These are phyloP conservation scores for Trichogramma dendrolimi DNA, from an alignment of 2,888 invertebrate species.

Conservation along the genomic window DNA sequence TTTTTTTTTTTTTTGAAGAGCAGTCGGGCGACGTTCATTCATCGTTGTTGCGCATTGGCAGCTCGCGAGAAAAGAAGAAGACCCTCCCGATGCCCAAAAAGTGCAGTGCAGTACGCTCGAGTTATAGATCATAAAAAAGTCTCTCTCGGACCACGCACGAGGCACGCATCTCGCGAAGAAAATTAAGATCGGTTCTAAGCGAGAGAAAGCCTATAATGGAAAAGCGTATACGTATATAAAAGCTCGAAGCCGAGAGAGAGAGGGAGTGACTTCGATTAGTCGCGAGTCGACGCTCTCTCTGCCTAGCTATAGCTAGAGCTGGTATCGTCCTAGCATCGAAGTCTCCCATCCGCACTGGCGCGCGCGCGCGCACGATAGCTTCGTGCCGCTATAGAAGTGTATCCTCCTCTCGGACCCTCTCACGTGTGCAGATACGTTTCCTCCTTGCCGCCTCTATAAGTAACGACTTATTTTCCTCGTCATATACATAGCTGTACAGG, in stretches of 20 bases:
- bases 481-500: not conserved
- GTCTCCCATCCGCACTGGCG: slow-evolving; percentile 36
- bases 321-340: slow-evolving; percentile 43
- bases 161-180: not conserved
- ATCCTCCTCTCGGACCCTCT: not conserved
- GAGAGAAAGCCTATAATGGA: not conserved
- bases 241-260: slow-evolving; percentile 2
- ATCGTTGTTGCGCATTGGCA: too few relatives aligned
- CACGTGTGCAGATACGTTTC: not conserved
- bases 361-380: slow-evolving; percentile 4
- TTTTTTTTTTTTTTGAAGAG: not conserved
- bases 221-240: slow-evolving; percentile 12
- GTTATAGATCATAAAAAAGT: too few relatives aligned
- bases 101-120: too few relatives aligned
- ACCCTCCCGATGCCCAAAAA: too few relatives aligned
- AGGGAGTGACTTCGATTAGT: slow-evolving; percentile 15
- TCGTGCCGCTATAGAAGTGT: slow-evolving; percentile 1
- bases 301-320: too few relatives aligned
- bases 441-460: not conserved
- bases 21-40: too few relatives aligned
- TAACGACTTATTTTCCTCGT: too few relatives aligned
- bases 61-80: too few relatives aligned
- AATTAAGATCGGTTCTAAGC: not conserved
- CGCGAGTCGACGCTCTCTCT: slow-evolving; percentile 5
- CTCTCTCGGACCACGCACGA: not conserved